These are phyloP conservation scores for Synergus japonicus DNA, from an alignment of 2,888 invertebrate species.

Conservation along the genomic window DNA sequence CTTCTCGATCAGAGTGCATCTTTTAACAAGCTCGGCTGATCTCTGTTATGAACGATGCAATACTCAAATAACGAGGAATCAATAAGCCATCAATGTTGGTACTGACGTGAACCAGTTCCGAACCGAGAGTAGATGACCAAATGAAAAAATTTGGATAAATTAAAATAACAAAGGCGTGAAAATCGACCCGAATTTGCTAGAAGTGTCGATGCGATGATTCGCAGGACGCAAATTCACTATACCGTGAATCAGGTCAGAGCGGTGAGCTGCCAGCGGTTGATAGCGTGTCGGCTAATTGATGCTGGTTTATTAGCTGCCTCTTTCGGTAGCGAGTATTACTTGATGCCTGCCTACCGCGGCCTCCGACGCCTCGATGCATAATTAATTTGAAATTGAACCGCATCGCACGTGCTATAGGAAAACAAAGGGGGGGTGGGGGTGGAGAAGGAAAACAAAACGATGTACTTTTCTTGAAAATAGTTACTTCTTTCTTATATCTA, in stretches of 20 bases:
- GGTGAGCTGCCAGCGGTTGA: constrained; percentile 45
- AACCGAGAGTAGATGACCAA: constrained; percentile 27
- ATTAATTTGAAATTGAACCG: constrained; percentile 58
- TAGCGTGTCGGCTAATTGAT: constrained; percentile 73
- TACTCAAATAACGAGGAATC: constrained; percentile 33
- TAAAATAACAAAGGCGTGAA: constrained; percentile 25
- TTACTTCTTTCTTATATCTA: no score
- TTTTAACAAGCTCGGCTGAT: constrained; percentile 12
- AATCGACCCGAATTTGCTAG: constrained; percentile 21
- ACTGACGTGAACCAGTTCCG: constrained; percentile 21
- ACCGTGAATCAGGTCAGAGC: constrained; percentile 25
- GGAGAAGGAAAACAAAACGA: neutral
- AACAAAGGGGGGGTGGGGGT: neutral
- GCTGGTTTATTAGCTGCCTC: constrained; percentile 73
- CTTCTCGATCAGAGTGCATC: neutral
- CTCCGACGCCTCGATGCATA: constrained; percentile 57
- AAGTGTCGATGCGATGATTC: constrained; percentile 32
- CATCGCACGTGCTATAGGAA: constrained; percentile 24
- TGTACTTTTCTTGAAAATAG: neutral
- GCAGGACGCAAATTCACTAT: constrained; percentile 22
- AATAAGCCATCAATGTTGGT: constrained; percentile 35
- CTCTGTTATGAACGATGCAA: neutral
- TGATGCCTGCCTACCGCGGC: constrained; percentile 60
- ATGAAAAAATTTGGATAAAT: constrained; percentile 35
- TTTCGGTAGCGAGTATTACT: constrained; percentile 68